Evolutionary conservation across 1,140 invertebrate species (phyloP).

Genomic region (Drosophila lini): DNA sequence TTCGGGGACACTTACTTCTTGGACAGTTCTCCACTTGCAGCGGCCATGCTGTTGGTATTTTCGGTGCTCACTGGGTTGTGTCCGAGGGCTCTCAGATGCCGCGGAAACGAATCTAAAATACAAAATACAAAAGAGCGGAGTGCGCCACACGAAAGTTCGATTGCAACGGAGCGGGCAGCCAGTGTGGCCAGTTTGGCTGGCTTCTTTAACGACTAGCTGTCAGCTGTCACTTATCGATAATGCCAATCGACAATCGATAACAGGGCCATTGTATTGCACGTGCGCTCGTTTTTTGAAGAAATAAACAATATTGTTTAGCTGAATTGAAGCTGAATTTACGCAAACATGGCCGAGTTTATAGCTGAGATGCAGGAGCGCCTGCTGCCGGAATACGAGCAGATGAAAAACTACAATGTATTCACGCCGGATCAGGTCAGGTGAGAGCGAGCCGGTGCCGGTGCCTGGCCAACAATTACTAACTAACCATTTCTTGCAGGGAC

Average conservation of each 20-base stretch:
- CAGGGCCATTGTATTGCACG: constrained; percentile 22
- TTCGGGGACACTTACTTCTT: constrained; percentile 73
- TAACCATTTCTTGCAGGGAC: constrained; percentile 42
- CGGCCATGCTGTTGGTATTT: constrained; percentile 57
- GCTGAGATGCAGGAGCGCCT: constrained; percentile 78
- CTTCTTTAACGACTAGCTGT: neutral
- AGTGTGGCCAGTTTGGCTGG: neutral
- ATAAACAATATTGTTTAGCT: constrained; percentile 32
- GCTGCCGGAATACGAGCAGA: constrained; percentile 77
- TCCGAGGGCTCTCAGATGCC: constrained; percentile 1
- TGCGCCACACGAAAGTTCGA: constrained; percentile 40
- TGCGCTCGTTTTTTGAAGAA: constrained; percentile 36
- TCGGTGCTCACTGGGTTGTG: constrained; percentile 14
- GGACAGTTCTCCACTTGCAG: constrained; percentile 78
- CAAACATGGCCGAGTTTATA: constrained; percentile 69
- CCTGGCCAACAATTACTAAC: neutral
- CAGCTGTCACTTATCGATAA: constrained; percentile 2
- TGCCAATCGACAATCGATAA: constrained; percentile 42
- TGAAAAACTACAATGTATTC: constrained; percentile 64
- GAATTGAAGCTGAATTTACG: neutral
- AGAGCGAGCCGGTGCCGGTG: neutral
- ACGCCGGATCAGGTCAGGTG: constrained; percentile 74
- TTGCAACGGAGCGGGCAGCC: constrained; percentile 7
- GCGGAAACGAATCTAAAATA: constrained; percentile 30
- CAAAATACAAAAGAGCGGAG: constrained; percentile 39